Evolutionary conservation across 2,113 vertebrate species (phyloP).

Genomic region (Ciconia maguari): DNA sequence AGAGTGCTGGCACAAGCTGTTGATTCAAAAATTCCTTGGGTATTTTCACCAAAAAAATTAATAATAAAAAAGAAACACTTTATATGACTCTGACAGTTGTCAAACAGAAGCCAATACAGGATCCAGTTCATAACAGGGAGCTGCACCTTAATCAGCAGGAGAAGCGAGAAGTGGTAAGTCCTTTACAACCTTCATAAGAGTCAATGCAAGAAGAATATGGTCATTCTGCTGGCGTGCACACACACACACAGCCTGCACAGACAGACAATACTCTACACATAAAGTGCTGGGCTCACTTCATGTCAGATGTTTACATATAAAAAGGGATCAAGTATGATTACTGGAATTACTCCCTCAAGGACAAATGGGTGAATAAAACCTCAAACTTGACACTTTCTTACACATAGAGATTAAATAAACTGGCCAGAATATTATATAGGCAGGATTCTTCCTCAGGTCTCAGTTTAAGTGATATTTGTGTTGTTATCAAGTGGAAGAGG

Average conservation of each 20-base stretch:
- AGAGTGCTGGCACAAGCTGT: neutral
- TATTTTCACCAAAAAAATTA: neutral
- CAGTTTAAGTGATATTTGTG: neutral
- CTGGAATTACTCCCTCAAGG: neutral
- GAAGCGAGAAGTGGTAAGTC: neutral
- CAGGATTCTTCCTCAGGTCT: neutral
- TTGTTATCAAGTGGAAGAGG: neutral
- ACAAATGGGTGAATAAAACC: neutral
- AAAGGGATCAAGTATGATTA: neutral
- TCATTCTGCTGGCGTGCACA: neutral
- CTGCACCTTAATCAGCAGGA: neutral
- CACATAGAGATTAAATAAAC: neutral
- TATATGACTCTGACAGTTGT: neutral
- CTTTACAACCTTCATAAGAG: neutral
- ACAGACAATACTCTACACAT: rapidly evolving
- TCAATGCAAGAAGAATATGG: neutral
- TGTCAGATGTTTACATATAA: neutral
- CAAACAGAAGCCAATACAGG: neutral
- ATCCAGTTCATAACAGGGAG: neutral
- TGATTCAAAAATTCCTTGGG: neutral
- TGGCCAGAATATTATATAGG: neutral
- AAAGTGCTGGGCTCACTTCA: neutral
- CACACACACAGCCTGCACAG: neutral
- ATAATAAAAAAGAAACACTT: neutral
- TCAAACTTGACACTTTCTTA: neutral